A percentile compares a stretch with the other conserved stretches of the same genome.
Conservation (phyloP, 2,113 vertebrate genomes). For the Chaetodon auriga region DNA sequence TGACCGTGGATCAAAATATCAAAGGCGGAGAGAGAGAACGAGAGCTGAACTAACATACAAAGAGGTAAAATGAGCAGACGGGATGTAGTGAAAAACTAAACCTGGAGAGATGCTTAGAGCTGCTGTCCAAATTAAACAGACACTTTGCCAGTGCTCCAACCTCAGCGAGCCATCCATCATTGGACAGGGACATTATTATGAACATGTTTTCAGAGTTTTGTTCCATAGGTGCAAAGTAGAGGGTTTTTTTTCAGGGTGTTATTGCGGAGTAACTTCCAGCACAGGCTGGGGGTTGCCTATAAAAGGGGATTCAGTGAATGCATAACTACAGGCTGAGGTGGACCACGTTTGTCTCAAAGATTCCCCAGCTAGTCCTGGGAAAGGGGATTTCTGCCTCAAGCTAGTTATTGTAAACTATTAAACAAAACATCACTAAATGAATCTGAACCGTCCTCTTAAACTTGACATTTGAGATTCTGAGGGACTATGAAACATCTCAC, state of each 20-base stretch:
- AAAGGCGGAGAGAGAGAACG: slow-evolving; percentile 38
- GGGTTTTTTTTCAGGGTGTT: slow-evolving; percentile 23
- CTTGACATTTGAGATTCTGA: not conserved
- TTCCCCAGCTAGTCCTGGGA: slow-evolving; percentile 18
- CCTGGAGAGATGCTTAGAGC: slow-evolving; percentile 68
- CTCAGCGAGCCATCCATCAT: slow-evolving; percentile 69
- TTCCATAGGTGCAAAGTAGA: slow-evolving; percentile 56
- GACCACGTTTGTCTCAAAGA: slow-evolving; percentile 15
- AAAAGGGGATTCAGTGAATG: slow-evolving; percentile 16
- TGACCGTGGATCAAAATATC: slow-evolving; percentile 56
- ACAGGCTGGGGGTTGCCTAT: slow-evolving; percentile 22
- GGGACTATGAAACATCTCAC: slow-evolving; percentile 32
- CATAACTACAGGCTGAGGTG: slow-evolving; percentile 14
- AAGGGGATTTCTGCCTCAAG: slow-evolving; percentile 30
- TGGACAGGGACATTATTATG: slow-evolving; percentile 53
- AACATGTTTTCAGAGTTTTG: slow-evolving; percentile 57
- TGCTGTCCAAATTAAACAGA: slow-evolving; percentile 80
- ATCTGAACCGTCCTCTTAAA: not conserved
- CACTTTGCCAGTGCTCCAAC: slow-evolving; percentile 68
- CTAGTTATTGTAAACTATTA: not conserved
- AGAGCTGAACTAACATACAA: slow-evolving; percentile 57
- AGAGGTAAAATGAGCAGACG: slow-evolving; percentile 50
- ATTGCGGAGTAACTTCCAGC: slow-evolving; percentile 33
- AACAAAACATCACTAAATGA: not conserved
- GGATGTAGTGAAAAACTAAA: slow-evolving; percentile 57